These are phyloP conservation scores for Hemicordylus capensis DNA, from an alignment of 2,113 vertebrate species.

Conservation along the genomic window DNA sequence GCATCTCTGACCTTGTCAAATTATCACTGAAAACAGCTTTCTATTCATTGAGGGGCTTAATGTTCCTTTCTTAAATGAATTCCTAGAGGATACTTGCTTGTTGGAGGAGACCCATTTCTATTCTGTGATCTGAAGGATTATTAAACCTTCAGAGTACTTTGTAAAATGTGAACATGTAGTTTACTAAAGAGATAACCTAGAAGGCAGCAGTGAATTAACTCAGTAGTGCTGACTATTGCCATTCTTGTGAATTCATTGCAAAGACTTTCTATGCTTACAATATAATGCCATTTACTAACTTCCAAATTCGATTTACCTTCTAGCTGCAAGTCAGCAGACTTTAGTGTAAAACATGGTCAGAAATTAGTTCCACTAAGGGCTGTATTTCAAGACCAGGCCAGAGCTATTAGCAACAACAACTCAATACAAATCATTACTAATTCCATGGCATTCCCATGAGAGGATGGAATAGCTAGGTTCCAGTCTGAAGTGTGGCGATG, in stretches of 20 bases:
- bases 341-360: constrained; percentile 29
- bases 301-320: constrained; percentile 56
- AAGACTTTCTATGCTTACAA: constrained; percentile 43
- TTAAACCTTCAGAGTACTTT: constrained; percentile 40
- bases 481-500: neutral
- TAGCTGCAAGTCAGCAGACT: constrained; percentile 44
- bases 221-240: constrained; percentile 50
- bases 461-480: neutral
- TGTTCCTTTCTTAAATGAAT: constrained; percentile 21
- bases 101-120: constrained; percentile 28
- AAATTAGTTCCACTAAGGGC: constrained; percentile 28
- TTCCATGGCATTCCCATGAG: neutral
- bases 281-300: constrained; percentile 55
- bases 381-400: constrained; percentile 6
- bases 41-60: constrained; percentile 11
- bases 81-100: constrained; percentile 28
- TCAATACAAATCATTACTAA: neutral
- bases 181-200: constrained; percentile 52
- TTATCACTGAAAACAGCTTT: constrained; percentile 27
- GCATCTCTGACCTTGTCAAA: constrained; percentile 21
- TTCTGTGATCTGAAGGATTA: constrained; percentile 46
- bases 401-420: neutral
- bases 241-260: constrained; percentile 24
- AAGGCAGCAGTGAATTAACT: constrained; percentile 58
- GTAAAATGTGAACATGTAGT: constrained; percentile 45